Conservation (phyloP, 2,888 invertebrate species). For the Odontothrips loti region DNA sequence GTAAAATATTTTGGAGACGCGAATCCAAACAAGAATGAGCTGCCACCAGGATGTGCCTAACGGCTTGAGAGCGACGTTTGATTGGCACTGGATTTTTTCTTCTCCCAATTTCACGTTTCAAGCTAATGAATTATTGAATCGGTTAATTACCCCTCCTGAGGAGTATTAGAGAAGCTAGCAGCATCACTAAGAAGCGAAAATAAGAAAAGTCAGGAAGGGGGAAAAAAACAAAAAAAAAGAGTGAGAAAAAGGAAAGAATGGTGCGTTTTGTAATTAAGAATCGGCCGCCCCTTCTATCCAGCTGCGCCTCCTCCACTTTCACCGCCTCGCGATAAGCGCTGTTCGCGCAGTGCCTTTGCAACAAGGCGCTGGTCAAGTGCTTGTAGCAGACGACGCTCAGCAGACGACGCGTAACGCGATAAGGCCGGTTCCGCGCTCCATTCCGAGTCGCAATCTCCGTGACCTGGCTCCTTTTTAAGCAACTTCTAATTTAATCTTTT, state of each 20-base stretch:
- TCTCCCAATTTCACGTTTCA: no score
- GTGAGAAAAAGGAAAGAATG: no score
- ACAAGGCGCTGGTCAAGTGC: neutral
- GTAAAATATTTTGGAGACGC: no score
- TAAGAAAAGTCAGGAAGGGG: neutral
- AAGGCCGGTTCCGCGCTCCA: constrained; percentile 16
- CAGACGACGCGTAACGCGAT: constrained; percentile 24
- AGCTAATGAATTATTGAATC: constrained; percentile 12
- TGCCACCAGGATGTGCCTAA: no score
- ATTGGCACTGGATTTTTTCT: neutral
- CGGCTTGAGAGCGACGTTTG: neutral
- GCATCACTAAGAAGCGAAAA: neutral
- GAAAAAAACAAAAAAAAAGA: neutral
- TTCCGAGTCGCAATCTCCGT: constrained; percentile 15
- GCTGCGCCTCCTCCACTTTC: no score
- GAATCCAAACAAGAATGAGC: no score
- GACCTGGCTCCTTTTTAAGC: constrained; percentile 11
- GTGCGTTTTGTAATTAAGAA: neutral
- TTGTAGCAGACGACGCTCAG: constrained; percentile 9
- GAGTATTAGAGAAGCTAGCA: neutral
- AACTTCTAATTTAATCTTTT: constrained; percentile 27
- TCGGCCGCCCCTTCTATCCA: neutral
- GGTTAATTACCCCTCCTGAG: neutral
- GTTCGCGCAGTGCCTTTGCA: no score
- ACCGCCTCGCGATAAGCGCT: no score